phyloP scores from a whole-genome alignment of 2,797 vertebrate genomes.

The Cynodonichthys magdalenae region DNA sequence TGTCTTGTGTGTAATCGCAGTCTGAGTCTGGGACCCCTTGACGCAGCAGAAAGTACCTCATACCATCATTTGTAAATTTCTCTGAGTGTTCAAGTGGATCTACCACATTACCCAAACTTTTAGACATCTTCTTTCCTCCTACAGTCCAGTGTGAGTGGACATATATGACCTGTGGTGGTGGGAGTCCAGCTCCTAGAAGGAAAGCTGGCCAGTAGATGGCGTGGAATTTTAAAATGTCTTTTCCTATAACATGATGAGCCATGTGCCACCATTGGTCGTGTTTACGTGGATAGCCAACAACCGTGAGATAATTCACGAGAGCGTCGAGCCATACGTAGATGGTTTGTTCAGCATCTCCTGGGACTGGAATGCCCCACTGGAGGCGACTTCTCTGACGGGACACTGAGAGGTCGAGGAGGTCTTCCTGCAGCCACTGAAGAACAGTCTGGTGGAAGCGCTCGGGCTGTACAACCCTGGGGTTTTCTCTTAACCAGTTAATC shows the following conservation, averaged over 20 bases:
- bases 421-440: slow-evolving; percentile 88
- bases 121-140: slow-evolving; percentile 95
- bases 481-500: slow-evolving; percentile 82
- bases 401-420: slow-evolving; percentile 91
- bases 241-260: slow-evolving; percentile 88
- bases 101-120: slow-evolving; percentile 93
- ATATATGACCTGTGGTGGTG: slow-evolving; percentile 83
- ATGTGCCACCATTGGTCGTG: slow-evolving; percentile 83
- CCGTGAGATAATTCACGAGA: slow-evolving; percentile 93
- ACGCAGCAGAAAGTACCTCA: slow-evolving; percentile 93
- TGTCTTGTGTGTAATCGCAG: slow-evolving; percentile 89
- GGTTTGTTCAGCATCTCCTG: slow-evolving; percentile 86
- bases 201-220: slow-evolving; percentile 95
- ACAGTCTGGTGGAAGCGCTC: slow-evolving; percentile 82
- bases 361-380: slow-evolving; percentile 93
- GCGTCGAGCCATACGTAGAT: slow-evolving; percentile 98
- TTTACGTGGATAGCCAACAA: slow-evolving; percentile 85
- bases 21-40: slow-evolving; percentile 93
- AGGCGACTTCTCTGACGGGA: slow-evolving; percentile 90
- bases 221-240: slow-evolving; percentile 97
- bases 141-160: slow-evolving; percentile 98
- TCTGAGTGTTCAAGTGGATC: slow-evolving; percentile 82
- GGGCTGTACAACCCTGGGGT: slow-evolving; percentile 81
- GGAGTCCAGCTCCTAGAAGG: slow-evolving; percentile 87
- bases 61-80: slow-evolving; percentile 86